Evolutionary conservation across 2,797 vertebrate genomes (phyloP).

Genomic region (Takifugu rubripes): DNA sequence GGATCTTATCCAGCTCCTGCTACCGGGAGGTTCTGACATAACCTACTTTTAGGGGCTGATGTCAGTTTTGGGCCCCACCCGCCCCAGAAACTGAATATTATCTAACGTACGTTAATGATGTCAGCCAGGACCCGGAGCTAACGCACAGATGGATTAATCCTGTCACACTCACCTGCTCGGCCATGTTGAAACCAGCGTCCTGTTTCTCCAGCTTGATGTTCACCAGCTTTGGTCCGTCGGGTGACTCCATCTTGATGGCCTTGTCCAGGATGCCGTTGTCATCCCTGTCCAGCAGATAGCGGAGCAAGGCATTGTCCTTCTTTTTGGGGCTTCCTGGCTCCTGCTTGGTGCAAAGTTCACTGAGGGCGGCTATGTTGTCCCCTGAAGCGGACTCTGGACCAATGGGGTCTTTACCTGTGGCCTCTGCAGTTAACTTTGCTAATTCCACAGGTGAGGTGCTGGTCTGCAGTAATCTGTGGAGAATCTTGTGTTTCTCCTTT

Average conservation of each 20-base stretch:
- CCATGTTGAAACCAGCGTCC: slow-evolving; percentile 81
- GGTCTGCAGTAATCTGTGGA: slow-evolving; percentile 95
- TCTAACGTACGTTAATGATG: too few relatives aligned
- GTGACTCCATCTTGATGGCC: slow-evolving; percentile 85
- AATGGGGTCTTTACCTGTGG: slow-evolving; percentile 88
- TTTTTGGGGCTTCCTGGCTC: slow-evolving; percentile 93
- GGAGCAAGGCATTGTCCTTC: slow-evolving; percentile 96
- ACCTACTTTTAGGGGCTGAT: too few relatives aligned
- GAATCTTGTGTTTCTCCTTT: slow-evolving; percentile 99
- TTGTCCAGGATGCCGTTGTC: slow-evolving; percentile 89
- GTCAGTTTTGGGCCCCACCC: too few relatives aligned
- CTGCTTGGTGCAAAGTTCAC: slow-evolving; percentile 86
- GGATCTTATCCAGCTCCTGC: too few relatives aligned
- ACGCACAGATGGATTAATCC: too few relatives aligned
- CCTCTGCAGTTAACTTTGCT: slow-evolving; percentile 92
- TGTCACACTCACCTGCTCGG: slow-evolving; percentile 80
- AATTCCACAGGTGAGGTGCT: slow-evolving; percentile 93
- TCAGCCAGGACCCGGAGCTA: too few relatives aligned
- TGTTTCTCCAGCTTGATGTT: slow-evolving; percentile 85
- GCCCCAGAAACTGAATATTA: too few relatives aligned
- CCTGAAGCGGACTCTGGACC: slow-evolving; percentile 75
- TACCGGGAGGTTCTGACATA: too few relatives aligned
- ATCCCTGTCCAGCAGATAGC: slow-evolving; percentile 93
- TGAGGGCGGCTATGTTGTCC: slow-evolving; percentile 64
- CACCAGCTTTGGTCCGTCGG: slow-evolving; percentile 78